These are phyloP conservation scores for Drosophila leonis DNA, from an alignment of 2,888 invertebrate genomes.

Conservation along the genomic window DNA sequence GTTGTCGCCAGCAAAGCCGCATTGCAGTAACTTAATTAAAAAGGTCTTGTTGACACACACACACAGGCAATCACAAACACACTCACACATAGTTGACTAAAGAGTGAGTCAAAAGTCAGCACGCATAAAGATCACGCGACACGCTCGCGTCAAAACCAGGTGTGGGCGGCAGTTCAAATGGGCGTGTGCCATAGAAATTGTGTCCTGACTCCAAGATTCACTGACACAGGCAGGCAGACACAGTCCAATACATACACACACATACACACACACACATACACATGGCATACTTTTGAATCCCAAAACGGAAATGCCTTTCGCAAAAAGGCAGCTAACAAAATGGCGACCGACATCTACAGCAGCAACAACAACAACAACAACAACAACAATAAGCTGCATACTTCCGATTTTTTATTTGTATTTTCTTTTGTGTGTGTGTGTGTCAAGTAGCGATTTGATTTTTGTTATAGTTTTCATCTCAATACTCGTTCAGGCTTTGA, in stretches of 20 bases:
- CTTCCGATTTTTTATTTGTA: constrained; percentile 18
- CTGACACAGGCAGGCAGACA: constrained; percentile 48
- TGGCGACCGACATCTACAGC: constrained; percentile 54
- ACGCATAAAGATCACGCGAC: constrained; percentile 66
- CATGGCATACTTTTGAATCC: constrained; percentile 66
- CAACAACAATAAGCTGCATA: constrained; percentile 33
- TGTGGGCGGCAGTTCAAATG: constrained; percentile 8
- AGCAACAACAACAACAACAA: constrained; percentile 32
- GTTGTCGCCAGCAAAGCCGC: constrained; percentile 51
- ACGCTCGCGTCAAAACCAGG: constrained; percentile 60
- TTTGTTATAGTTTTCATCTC: constrained; percentile 27
- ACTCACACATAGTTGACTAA: constrained; percentile 7
- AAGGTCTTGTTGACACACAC: constrained; percentile 30
- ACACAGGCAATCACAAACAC: not conserved
- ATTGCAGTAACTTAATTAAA: constrained; percentile 75
- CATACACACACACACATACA: not conserved
- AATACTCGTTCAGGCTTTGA: constrained; percentile 9
- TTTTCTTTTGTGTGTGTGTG: constrained; percentile 12
- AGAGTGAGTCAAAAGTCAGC: constrained; percentile 59
- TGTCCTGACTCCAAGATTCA: constrained; percentile 49
- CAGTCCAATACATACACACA: constrained; percentile 15
- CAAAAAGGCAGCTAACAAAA: constrained; percentile 57
- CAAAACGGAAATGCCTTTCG: constrained; percentile 68
- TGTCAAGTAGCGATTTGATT: constrained; percentile 51
- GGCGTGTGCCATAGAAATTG: constrained; percentile 70